A percentile compares a stretch with the other conserved stretches of the same genome.
phyloP scores from a whole-genome alignment of 2,888 invertebrate genomes.

The Mimumesa dahlbomi region DNA sequence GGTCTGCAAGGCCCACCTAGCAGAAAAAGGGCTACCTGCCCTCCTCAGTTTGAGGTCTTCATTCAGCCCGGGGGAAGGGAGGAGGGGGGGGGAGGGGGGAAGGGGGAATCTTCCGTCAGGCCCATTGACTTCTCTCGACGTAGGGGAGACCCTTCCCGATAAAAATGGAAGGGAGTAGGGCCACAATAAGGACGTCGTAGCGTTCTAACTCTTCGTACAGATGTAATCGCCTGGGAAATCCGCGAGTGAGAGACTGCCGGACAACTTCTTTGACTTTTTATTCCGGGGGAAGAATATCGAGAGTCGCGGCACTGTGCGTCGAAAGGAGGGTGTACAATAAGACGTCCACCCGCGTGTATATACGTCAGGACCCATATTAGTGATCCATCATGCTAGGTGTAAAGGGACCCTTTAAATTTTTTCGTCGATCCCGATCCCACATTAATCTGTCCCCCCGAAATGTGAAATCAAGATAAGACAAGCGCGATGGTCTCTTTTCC shows the following conservation, averaged over 20 bases:
- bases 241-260: slow-evolving; percentile 62
- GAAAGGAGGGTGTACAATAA: slow-evolving; percentile 46
- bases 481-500: slow-evolving; percentile 25
- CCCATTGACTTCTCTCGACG: slow-evolving; percentile 47
- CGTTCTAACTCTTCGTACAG: slow-evolving; percentile 67
- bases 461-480: slow-evolving; percentile 51
- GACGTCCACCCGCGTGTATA: slow-evolving; percentile 19
- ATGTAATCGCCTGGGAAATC: slow-evolving; percentile 79
- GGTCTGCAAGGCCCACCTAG: slow-evolving; percentile 70
- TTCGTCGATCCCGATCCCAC: slow-evolving; percentile 58
- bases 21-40: slow-evolving; percentile 69
- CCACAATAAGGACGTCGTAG: slow-evolving; percentile 52
- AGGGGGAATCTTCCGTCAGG: slow-evolving; percentile 14
- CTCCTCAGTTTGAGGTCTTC: slow-evolving; percentile 67
- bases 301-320: slow-evolving; percentile 35
- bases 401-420: slow-evolving; percentile 34
- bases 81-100: slow-evolving; percentile 5
- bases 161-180: too few species aligned
- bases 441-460: slow-evolving; percentile 55
- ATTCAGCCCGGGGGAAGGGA: slow-evolving; percentile 64
- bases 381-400: slow-evolving; percentile 61
- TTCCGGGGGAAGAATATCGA: slow-evolving; percentile 27
- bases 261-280: slow-evolving; percentile 42
- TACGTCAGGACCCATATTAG: slow-evolving; percentile 59
- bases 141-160: slow-evolving; percentile 31